phyloP scores from a whole-genome alignment of 1,140 invertebrate genomes.

The Neodiprion pinetum region DNA sequence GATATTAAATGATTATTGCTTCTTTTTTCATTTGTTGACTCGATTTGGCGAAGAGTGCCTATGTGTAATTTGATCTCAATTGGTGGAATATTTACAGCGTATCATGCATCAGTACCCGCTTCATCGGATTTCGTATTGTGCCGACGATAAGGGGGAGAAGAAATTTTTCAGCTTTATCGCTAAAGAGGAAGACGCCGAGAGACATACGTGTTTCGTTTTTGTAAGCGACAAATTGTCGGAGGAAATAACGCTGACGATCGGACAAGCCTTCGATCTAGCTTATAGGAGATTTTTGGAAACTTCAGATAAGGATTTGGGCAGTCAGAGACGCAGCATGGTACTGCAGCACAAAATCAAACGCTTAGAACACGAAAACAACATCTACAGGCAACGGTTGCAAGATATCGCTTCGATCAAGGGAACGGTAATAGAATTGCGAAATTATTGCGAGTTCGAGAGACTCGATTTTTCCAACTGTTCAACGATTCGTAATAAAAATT shows the following conservation, averaged over 20 bases:
- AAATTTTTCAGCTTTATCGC: slow-evolving; percentile 97
- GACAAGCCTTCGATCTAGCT: slow-evolving; percentile 97
- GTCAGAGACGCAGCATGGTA: slow-evolving; percentile 73
- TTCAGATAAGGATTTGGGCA: slow-evolving; percentile 77
- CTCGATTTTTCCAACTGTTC: no score
- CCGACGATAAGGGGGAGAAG: slow-evolving; percentile 97
- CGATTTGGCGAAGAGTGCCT: slow-evolving; percentile 8
- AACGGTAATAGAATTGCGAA: slow-evolving; percentile 26
- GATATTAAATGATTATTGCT: neutral
- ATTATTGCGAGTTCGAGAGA: no score
- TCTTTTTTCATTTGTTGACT: slow-evolving; percentile 13
- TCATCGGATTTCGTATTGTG: slow-evolving; percentile 98
- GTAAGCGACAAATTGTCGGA: slow-evolving; percentile 95
- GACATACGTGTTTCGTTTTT: slow-evolving; percentile 95
- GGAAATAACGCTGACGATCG: slow-evolving; percentile 96
- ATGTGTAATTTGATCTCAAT: slow-evolving; percentile 13
- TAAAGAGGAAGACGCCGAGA: slow-evolving; percentile 84
- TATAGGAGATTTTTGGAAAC: slow-evolving; percentile 86
- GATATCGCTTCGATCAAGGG: slow-evolving; percentile 65
- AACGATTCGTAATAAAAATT: no score
- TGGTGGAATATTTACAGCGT: slow-evolving; percentile 58
- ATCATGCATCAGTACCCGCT: slow-evolving; percentile 94
- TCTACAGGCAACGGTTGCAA: slow-evolving; percentile 71
- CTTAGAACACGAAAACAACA: slow-evolving; percentile 75
- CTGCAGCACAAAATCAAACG: slow-evolving; percentile 77